A percentile compares a stretch with the other conserved stretches of the same genome.
These are phyloP conservation scores for Columba livia DNA, from an alignment of 2,113 vertebrate genomes.

Conservation along the genomic window DNA sequence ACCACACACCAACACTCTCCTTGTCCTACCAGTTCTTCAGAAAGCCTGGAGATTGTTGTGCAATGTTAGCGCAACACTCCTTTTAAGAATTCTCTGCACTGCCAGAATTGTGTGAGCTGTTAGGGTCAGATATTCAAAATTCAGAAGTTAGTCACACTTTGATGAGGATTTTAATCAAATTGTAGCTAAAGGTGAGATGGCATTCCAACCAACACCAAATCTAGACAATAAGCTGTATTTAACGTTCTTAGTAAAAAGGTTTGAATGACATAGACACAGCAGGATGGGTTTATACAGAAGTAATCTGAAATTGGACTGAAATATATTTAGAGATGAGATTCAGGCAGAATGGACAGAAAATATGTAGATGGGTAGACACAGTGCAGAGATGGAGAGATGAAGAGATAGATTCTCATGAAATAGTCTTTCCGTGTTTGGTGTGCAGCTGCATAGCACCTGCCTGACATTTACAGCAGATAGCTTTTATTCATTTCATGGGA, in stretches of 20 bases:
- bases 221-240: not conserved
- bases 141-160: not conserved
- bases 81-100: not conserved
- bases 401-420: slow-evolving; percentile 72
- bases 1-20: not conserved
- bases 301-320: not conserved
- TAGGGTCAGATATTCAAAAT: not conserved
- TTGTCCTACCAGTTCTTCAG: not conserved
- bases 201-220: not conserved
- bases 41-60: not conserved
- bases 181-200: not conserved
- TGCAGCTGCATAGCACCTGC: slow-evolving; percentile 74
- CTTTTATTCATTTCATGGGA: slow-evolving; percentile 76
- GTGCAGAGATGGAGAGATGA: slow-evolving; percentile 28
- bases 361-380: slow-evolving; percentile 29
- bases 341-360: not conserved
- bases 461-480: slow-evolving; percentile 72
- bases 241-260: not conserved
- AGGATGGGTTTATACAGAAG: not conserved
- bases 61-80: not conserved
- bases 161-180: not conserved
- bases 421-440: slow-evolving; percentile 59
- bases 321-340: slow-evolving; percentile 21
- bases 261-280: not conserved
- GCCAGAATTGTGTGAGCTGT: not conserved